A percentile compares a stretch with the other conserved stretches of the same genome.
Conservation (phyloP, 2,888 invertebrate genomes). For the Chymomyza caudatula region DNA sequence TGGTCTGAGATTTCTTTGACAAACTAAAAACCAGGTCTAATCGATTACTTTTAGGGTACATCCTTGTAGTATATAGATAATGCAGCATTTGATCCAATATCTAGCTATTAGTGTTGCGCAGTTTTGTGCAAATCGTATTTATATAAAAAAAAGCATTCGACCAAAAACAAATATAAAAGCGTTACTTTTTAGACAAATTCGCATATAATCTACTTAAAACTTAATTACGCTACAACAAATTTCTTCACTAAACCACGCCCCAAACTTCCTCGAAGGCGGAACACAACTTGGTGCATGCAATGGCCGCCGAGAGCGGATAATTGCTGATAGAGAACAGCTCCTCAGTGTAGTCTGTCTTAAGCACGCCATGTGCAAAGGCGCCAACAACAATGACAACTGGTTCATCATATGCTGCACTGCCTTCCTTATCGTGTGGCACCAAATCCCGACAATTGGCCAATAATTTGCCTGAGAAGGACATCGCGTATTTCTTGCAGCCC, state of each 20-base stretch:
- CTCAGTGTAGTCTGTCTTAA: constrained; percentile 93
- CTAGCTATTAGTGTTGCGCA: no score
- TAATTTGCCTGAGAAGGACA: constrained; percentile 91
- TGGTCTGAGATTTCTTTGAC: no score
- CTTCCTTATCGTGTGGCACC: constrained; percentile 81
- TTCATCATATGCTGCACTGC: constrained; percentile 82
- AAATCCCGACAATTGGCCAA: constrained; percentile 85
- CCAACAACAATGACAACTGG: constrained; percentile 95
- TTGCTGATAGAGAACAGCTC: constrained; percentile 94
- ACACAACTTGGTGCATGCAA: constrained; percentile 97
- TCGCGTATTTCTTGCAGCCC: constrained; percentile 92
- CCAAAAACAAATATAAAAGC: no score
- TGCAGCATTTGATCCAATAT: no score
- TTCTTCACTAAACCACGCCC: constrained; percentile 82
- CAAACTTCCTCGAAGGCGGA: constrained; percentile 96
- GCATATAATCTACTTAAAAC: background rate
- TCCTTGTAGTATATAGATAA: no score
- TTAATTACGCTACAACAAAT: background rate
- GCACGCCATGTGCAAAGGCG: constrained; percentile 98
- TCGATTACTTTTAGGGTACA: no score
- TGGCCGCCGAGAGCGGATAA: constrained; percentile 97
- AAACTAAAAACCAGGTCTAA: no score
- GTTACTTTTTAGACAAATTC: no score
- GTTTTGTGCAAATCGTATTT: no score
- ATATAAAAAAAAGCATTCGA: no score